phyloP scores from a whole-genome alignment of 1,140 invertebrate genomes.

The Dreissena rostriformis region DNA sequence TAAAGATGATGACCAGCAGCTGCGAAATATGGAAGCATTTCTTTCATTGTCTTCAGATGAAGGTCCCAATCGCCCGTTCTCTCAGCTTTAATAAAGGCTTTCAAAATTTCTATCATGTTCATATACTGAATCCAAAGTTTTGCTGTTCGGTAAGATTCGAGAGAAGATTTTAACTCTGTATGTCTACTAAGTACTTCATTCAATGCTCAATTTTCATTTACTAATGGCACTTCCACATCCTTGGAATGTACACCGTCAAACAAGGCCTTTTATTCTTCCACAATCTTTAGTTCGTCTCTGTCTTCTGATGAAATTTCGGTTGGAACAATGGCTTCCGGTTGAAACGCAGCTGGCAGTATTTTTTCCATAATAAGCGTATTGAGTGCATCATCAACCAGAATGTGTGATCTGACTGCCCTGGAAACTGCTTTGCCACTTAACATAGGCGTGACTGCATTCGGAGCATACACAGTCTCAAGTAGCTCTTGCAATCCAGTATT shows the following conservation, averaged over 20 bases:
- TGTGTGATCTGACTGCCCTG: neutral
- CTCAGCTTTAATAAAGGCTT: conserved; percentile 61
- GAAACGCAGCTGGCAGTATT: neutral
- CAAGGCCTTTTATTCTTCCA: neutral
- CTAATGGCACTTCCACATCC: conserved; percentile 43
- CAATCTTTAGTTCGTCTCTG: neutral
- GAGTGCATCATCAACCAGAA: neutral
- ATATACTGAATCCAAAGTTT: conserved; percentile 61
- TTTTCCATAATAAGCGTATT: neutral
- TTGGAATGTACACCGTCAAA: conserved; percentile 14
- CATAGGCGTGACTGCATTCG: conserved; percentile 66
- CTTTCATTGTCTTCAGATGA: conserved; percentile 63
- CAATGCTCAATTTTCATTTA: conserved; percentile 59
- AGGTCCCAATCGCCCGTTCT: conserved; percentile 65
- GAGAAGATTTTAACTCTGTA: conserved; percentile 57
- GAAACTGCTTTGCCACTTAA: conserved; percentile 10
- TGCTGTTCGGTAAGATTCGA: conserved; percentile 26
- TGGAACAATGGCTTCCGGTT: neutral
- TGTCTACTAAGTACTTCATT: conserved; percentile 25
- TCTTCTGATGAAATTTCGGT: neutral
- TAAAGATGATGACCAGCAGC: conserved; percentile 81
- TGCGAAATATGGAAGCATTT: conserved; percentile 80
- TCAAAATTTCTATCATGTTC: conserved; percentile 61
- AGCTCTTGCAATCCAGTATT: conserved; percentile 55
- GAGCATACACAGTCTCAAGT: conserved; percentile 64